These are phyloP conservation scores for Brachystomella parvula DNA, from an alignment of 1,140 invertebrate genomes.

Conservation along the genomic window DNA sequence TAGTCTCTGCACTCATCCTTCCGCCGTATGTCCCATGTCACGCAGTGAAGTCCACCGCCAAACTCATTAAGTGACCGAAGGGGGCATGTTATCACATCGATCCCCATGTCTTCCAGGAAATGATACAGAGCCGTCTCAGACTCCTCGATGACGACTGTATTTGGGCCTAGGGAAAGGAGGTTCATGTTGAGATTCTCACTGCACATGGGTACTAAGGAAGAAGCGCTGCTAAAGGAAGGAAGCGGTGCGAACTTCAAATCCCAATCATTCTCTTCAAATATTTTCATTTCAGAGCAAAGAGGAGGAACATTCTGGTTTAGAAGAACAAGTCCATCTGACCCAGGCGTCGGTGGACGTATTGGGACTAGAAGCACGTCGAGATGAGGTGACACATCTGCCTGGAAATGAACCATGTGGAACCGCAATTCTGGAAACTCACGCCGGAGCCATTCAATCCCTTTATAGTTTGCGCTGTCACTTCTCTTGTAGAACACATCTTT, in stretches of 20 bases:
- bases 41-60: slow-evolving; percentile 1
- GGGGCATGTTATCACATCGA: background rate
- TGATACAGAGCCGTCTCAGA: background rate
- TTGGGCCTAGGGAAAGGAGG: slow-evolving; percentile 6
- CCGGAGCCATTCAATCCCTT: background rate
- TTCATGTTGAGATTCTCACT: background rate
- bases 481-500: background rate
- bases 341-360: background rate
- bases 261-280: background rate
- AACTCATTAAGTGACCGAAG: background rate
- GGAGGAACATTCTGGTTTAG: background rate
- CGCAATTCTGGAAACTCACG: slow-evolving; percentile 1
- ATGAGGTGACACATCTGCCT: background rate
- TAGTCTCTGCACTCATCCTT: background rate
- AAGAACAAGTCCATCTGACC: background rate
- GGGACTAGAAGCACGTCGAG: background rate
- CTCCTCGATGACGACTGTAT: background rate
- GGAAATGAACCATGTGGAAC: background rate
- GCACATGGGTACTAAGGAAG: background rate
- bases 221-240: background rate
- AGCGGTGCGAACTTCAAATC: background rate
- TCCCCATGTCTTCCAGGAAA: background rate
- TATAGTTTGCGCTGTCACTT: background rate
- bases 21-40: slow-evolving; percentile 1
- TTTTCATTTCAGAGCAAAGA: background rate